These are phyloP conservation scores for Phengaris alcon DNA, from an alignment of 2,888 invertebrate species.

Conservation along the genomic window DNA sequence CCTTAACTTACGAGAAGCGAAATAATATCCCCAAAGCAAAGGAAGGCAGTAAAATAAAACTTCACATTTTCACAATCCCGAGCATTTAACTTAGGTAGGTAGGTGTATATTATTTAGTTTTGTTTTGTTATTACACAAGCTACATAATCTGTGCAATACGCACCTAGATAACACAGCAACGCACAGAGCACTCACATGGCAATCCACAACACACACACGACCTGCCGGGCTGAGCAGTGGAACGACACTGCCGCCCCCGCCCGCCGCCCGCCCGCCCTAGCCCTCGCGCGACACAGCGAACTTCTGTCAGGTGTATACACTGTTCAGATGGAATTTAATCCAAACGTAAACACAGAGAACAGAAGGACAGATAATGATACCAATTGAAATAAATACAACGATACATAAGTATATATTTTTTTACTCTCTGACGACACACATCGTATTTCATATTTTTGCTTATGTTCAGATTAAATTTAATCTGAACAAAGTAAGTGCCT, in stretches of 20 bases:
- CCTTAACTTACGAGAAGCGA: background rate
- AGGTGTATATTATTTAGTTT: too few relatives aligned
- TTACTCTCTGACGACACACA: too few relatives aligned
- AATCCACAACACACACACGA: slow-evolving; percentile 38
- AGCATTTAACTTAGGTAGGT: too few relatives aligned
- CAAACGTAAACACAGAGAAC: background rate
- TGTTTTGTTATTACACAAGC: too few relatives aligned
- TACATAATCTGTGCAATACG: background rate
- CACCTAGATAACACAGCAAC: slow-evolving; percentile 31
- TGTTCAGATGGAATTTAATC: background rate
- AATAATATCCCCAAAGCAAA: background rate
- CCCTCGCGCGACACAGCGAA: slow-evolving; percentile 32
- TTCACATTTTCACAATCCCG: too few relatives aligned
- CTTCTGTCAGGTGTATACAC: background rate
- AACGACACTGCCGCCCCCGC: slow-evolving; percentile 57
- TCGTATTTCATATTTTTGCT: too few relatives aligned
- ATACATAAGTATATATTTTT: too few relatives aligned
- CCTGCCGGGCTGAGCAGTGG: slow-evolving; percentile 46
- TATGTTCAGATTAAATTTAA: too few relatives aligned
- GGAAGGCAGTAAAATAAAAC: too few relatives aligned
- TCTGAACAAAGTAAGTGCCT: too few relatives aligned
- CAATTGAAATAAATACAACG: too few relatives aligned
- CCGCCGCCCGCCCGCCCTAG: slow-evolving; percentile 41
- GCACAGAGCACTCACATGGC: slow-evolving; percentile 39
- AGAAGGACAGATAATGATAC: too few relatives aligned